These are phyloP conservation scores for Mimumesa dahlbomi DNA, from an alignment of 2,888 invertebrate genomes.

Conservation along the genomic window DNA sequence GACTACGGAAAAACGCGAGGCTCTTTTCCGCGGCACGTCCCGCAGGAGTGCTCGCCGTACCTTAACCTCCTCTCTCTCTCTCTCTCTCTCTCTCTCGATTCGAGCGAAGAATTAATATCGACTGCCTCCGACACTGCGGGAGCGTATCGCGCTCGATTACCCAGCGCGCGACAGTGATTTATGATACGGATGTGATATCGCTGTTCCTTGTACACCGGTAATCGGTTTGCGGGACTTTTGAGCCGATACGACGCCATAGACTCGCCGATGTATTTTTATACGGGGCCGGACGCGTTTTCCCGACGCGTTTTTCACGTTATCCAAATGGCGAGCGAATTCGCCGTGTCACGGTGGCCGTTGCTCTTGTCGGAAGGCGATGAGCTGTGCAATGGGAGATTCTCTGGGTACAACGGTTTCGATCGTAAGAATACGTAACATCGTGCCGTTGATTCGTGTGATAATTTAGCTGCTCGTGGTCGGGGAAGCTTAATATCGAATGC, in stretches of 20 bases:
- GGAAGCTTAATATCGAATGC: too few species aligned
- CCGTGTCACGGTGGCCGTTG: neutral
- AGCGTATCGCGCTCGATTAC: constrained; percentile 72
- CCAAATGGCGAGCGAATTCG: neutral
- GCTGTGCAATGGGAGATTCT: too few species aligned
- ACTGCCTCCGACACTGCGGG: constrained; percentile 68
- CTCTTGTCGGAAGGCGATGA: too few species aligned
- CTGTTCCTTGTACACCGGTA: constrained; percentile 52
- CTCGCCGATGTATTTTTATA: constrained; percentile 47
- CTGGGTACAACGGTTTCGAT: too few species aligned
- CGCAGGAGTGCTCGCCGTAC: constrained; percentile 11
- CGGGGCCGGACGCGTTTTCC: constrained; percentile 4
- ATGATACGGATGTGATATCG: constrained; percentile 69
- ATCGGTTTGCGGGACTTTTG: constrained; percentile 67
- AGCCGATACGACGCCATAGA: constrained; percentile 21
- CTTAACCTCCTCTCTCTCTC: too few species aligned
- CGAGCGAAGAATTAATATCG: constrained; percentile 76
- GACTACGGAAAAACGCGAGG: constrained; percentile 64
- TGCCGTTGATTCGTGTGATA: too few species aligned
- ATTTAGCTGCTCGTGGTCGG: too few species aligned
- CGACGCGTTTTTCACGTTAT: neutral
- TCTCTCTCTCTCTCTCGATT: constrained; percentile 21
- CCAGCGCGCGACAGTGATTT: constrained; percentile 76
- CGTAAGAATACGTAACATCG: too few species aligned
- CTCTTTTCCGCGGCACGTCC: constrained; percentile 66